These are phyloP conservation scores for Clamator glandarius DNA, from an alignment of 2,797 vertebrate genomes.

Conservation along the genomic window DNA sequence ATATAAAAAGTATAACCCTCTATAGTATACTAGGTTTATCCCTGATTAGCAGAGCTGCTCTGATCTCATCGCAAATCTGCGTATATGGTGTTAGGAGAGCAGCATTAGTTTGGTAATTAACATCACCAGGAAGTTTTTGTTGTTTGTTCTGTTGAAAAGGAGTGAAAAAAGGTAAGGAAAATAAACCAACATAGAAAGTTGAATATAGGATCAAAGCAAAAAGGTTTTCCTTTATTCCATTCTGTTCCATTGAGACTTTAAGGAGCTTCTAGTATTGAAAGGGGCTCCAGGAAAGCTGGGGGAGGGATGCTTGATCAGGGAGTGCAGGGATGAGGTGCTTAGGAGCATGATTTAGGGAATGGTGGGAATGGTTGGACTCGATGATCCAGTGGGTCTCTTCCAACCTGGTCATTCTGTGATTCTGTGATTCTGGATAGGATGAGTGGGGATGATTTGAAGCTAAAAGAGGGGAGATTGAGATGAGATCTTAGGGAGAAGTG, in stretches of 20 bases:
- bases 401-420: too few relatives aligned
- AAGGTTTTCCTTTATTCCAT: background rate
- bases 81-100: background rate
- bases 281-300: too few relatives aligned
- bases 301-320: too few relatives aligned
- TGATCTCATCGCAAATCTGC: background rate
- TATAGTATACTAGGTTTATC: background rate
- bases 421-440: too few relatives aligned
- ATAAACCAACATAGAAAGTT: background rate
- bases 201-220: background rate
- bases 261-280: too few relatives aligned
- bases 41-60: slow-evolving; percentile 19
- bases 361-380: too few relatives aligned
- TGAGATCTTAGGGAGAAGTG: too few relatives aligned
- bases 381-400: too few relatives aligned
- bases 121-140: background rate
- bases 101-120: slow-evolving; percentile 28
- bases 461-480: too few relatives aligned
- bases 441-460: too few relatives aligned
- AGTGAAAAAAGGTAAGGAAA: background rate
- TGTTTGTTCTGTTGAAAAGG: background rate
- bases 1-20: slow-evolving; percentile 19
- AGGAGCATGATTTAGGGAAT: too few relatives aligned
- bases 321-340: too few relatives aligned
- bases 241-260: background rate